Base-by-base conservation (phyloP, 2,888 invertebrate genomes). In the Habroteleia sp. region DNA sequence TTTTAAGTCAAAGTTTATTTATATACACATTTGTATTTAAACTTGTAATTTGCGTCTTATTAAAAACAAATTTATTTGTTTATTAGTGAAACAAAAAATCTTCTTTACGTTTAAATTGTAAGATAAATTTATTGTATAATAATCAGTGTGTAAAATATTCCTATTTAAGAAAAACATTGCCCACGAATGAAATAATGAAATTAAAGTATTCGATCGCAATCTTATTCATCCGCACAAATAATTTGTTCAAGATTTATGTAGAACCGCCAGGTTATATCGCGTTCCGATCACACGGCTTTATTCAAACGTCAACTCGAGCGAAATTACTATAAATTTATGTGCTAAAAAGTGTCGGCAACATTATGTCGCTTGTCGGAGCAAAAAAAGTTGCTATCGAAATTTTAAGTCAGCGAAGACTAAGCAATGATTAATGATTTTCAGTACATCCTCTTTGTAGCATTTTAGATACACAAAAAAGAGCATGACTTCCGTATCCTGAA, bases 401-500 rank as follows among this genome's bases (percentile, higher is more conserved):
- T 58, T 56, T 17, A 35, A 48, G 66, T 62, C 56, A 5, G 2
- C 27, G 46, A 58, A 54, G 54, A 65, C 46, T 48, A 33, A 16
- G 35, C 65, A 71, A 75, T 75, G 75, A 75, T 71, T 75, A 71
- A 75, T 75, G 75, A 58, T 69, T 58, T 48, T 50, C 58, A 29
- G 65, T 48, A 54, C 60, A 74, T 74, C 60, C 74, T 74, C 60
- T 60, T 39, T 52, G 65, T 52, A 50, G 46, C 63, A 33, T 50
- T 25, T 25, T 35, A 66, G 71, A 68, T 78, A 80, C 65, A 77
- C 77, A 73, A 82, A 77, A 73, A 81, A 65, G 75, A 72, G 52
- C 74, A 68, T 63, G 56, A 77, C 80, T 80, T 80, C 81, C 81
- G 80, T 76, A 80, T 81, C 78, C 80, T 62, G 73, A 73, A 76